A percentile compares a stretch with the other conserved stretches of the same genome.
Evolutionary conservation across 2,113 vertebrate species (phyloP).

Genomic region (Nanorana parkeri): DNA sequence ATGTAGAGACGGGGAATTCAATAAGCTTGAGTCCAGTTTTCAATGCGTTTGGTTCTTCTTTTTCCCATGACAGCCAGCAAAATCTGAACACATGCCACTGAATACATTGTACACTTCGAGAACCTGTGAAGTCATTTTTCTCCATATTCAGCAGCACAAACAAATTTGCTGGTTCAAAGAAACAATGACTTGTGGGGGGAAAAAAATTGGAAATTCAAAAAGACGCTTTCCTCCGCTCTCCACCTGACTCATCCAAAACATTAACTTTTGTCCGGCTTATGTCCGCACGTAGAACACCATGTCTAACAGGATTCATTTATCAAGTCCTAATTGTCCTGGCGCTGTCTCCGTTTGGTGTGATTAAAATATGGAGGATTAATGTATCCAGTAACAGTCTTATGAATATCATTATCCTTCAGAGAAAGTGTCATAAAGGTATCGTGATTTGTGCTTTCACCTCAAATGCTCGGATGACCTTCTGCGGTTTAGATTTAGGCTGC

Average conservation of each 20-base stretch:
- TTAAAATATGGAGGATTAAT: constrained; percentile 54
- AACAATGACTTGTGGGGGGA: too few relatives aligned
- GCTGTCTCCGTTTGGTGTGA: constrained; percentile 44
- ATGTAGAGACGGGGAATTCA: too few relatives aligned
- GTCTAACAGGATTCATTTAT: constrained; percentile 42
- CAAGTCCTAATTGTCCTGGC: constrained; percentile 40
- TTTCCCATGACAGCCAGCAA: too few relatives aligned
- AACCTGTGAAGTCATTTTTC: too few relatives aligned
- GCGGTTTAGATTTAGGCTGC: not conserved
- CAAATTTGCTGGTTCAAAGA: too few relatives aligned
- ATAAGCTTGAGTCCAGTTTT: too few relatives aligned
- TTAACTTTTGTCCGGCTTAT: constrained; percentile 24
- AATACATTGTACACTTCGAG: too few relatives aligned
- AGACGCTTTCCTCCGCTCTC: not conserved
- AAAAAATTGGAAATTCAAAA: not conserved
- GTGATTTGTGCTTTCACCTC: constrained; percentile 40
- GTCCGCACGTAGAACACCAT: constrained; percentile 2
- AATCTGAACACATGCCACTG: too few relatives aligned
- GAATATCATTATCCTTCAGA: constrained; percentile 54
- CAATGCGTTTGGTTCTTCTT: too few relatives aligned
- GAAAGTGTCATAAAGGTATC: constrained; percentile 30
- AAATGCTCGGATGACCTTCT: constrained; percentile 36
- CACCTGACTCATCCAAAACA: constrained; percentile 23
- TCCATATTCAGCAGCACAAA: too few relatives aligned
- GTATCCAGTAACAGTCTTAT: constrained; percentile 40